These are phyloP conservation scores for Tachina fera DNA, from an alignment of 2,888 invertebrate genomes.

Conservation along the genomic window DNA sequence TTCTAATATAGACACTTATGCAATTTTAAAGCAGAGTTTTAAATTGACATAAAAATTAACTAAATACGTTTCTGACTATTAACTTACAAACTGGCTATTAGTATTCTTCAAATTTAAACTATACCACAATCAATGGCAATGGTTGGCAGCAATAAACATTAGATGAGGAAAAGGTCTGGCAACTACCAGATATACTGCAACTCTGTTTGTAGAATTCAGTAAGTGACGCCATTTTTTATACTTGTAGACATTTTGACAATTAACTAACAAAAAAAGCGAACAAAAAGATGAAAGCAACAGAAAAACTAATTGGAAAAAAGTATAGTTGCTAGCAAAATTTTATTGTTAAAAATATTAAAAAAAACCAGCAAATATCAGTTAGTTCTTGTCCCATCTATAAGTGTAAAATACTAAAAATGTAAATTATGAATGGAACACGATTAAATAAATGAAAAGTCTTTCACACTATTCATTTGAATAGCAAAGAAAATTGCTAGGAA, in stretches of 20 bases:
- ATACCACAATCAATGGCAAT: too few species aligned
- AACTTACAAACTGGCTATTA: too few species aligned
- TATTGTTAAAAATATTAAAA: slow-evolving; percentile 58
- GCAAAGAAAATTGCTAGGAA: slow-evolving; percentile 25
- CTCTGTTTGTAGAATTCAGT: slow-evolving; percentile 49
- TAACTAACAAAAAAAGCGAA: slow-evolving; percentile 56
- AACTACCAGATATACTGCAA: background rate
- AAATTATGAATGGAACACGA: background rate
- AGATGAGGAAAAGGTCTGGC: slow-evolving; percentile 5
- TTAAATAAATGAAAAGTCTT: slow-evolving; percentile 33
- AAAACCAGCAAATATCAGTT: slow-evolving; percentile 47
- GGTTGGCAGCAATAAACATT: background rate
- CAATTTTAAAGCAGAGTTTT: too few species aligned
- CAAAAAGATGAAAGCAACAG: slow-evolving; percentile 51
- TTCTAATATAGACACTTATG: too few species aligned
- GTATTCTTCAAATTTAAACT: too few species aligned
- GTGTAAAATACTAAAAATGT: slow-evolving; percentile 52
- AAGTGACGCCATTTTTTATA: slow-evolving; percentile 65
- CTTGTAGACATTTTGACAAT: slow-evolving; percentile 67
- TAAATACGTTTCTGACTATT: too few species aligned
- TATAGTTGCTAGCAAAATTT: slow-evolving; percentile 60
- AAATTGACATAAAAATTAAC: too few species aligned
- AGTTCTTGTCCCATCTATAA: slow-evolving; percentile 29
- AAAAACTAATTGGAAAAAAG: slow-evolving; percentile 62
- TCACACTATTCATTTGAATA: slow-evolving; percentile 2